phyloP scores from a whole-genome alignment of 2,113 vertebrate species.

The Phalacrocorax pelagicus region DNA sequence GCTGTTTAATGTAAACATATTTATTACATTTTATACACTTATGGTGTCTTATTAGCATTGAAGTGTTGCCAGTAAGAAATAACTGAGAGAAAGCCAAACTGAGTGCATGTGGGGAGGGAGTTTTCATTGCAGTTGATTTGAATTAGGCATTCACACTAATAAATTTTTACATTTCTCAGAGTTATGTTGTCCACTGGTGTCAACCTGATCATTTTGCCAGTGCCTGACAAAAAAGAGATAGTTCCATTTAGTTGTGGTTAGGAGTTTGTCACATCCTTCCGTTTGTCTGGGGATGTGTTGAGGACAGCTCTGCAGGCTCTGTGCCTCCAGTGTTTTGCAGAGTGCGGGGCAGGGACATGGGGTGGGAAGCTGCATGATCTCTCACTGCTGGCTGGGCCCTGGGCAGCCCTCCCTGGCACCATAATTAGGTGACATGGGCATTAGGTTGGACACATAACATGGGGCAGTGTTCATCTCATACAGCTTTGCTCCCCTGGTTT shows the following conservation, averaged over 20 bases:
- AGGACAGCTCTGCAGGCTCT: background rate
- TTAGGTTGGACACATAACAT: background rate
- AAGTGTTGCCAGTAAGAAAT: constrained; percentile 53
- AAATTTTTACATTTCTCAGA: background rate
- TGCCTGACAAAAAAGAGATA: background rate
- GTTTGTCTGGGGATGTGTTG: background rate
- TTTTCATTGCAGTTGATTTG: constrained; percentile 15
- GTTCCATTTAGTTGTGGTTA: accelerated
- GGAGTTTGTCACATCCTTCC: background rate
- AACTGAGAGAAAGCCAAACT: constrained; percentile 13
- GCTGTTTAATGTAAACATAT: constrained; percentile 63
- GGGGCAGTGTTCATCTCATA: background rate
- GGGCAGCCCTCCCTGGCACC: background rate
- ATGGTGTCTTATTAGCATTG: constrained; percentile 52
- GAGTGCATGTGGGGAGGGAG: background rate
- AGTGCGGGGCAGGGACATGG: accelerated
- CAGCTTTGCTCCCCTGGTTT: background rate
- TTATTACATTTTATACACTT: constrained; percentile 58
- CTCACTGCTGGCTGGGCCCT: background rate
- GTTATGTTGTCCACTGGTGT: background rate
- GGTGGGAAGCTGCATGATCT: background rate
- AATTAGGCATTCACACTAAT: background rate
- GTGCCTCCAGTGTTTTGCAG: background rate
- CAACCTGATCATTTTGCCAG: background rate
- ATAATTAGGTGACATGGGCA: too few relatives aligned